Evolutionary conservation across 2,888 invertebrate genomes (phyloP), one percentile per base, ranked within the genome.

Genomic region (Scotopteryx bipunctaria): DNA sequence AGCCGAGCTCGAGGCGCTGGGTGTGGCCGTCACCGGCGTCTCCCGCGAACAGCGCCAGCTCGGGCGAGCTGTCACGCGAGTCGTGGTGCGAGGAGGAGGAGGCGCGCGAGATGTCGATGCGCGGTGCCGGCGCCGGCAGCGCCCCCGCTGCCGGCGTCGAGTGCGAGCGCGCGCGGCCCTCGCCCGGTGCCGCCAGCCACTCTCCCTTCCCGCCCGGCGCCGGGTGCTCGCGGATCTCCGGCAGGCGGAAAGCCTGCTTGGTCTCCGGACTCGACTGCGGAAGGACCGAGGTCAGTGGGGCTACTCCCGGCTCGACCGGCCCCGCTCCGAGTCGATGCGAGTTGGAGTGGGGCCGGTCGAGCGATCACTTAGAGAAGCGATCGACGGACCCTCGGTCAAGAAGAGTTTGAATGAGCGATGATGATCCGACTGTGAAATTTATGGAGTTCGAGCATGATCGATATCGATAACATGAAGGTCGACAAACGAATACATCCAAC

Each of bases 21-120:
- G 71, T 71, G 29, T 69, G 57, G 50, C 76, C 80, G 27, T 76
- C 60, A 37, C 50, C 55, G 29, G 65, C 69, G 19, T 65, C 65
- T 71, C 92, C 92, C 76, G 94, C 93, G 73, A 95, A 94, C 63
- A 96, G 93, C 61, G 96, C 96, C 75, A 95, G 92, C 78, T 97
- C 97, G 0, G 97, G 96, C 38, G 96, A 95, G 71, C 95, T 95
- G 71, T 96, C 96, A 37, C 95, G 93, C 67, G 95, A 96, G 75
- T 96, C 96, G 76, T 96, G 96, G 70, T 97, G 96, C 25, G 96
- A 96, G 50, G 96, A 96, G 78, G 96, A 96, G 73, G 96, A 96
- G 3, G 97, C 97, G 64, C 97, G 93, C 63, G 96, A 97, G 78
- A 97, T 95, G 87, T 97, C 97, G 67, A 97, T 97, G 70, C 97